phyloP scores from a whole-genome alignment of 2,113 vertebrate genomes.

The Pteronura brasiliensis region DNA sequence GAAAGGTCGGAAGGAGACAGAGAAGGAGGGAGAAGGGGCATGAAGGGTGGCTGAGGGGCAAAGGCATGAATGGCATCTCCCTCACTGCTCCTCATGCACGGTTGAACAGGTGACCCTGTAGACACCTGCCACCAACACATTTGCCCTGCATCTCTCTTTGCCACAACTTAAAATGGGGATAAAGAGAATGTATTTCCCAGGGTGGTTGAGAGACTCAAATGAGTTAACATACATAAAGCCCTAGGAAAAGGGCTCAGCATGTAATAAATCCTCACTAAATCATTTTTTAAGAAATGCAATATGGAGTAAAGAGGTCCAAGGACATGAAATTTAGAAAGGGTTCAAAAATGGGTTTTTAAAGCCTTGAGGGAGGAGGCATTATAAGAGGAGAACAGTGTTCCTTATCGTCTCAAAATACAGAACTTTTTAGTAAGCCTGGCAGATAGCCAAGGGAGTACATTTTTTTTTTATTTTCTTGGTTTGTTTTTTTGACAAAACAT shows the following conservation, averaged over 20 bases:
- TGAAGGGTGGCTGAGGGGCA: fast-evolving
- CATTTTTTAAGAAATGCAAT: neutral
- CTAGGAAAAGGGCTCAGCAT: neutral
- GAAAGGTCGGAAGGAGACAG: neutral
- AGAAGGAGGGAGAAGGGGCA: neutral
- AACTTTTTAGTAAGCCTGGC: neutral
- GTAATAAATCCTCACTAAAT: neutral
- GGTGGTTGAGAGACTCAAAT: neutral
- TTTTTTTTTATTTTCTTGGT: neutral
- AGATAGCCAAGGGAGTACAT: neutral
- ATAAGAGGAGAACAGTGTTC: neutral
- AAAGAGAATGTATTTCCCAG: neutral
- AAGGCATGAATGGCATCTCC: too few relatives aligned
- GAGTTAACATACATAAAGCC: neutral
- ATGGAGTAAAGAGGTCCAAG: neutral
- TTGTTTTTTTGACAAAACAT: neutral
- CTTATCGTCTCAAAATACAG: slow-evolving; percentile 26
- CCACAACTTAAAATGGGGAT: neutral
- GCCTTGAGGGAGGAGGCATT: slow-evolving; percentile 6
- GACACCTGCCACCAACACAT: fast-evolving
- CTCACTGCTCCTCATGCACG: neutral
- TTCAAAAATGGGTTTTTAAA: slow-evolving; percentile 41
- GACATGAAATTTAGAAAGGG: neutral
- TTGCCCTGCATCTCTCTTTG: neutral
- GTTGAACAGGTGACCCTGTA: neutral